Evolutionary conservation across 2,113 vertebrate genomes (phyloP).

Genomic region (Euleptes europaea): DNA sequence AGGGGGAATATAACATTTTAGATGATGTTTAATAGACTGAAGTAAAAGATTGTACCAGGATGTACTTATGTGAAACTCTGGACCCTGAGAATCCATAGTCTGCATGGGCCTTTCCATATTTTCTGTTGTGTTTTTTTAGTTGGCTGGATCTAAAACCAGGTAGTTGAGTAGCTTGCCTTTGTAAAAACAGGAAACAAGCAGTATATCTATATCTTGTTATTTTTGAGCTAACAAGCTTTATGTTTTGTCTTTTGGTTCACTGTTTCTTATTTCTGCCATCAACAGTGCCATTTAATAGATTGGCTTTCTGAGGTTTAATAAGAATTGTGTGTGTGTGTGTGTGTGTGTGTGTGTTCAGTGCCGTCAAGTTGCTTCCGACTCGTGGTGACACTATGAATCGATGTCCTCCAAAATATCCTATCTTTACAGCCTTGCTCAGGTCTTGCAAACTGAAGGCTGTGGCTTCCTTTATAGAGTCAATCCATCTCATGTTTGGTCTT

Average conservation of each 20-base stretch:
- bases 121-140: neutral
- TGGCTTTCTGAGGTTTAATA: neutral
- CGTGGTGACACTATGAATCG: no score
- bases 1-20: constrained; percentile 52
- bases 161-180: neutral
- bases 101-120: neutral
- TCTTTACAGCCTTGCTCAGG: no score
- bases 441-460: no score
- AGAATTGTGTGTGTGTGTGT: neutral
- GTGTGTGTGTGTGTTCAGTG: no score
- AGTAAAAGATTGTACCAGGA: neutral
- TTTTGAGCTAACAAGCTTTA: constrained; percentile 1
- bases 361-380: no score
- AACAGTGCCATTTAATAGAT: neutral
- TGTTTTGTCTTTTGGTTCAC: neutral
- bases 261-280: neutral
- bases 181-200: neutral
- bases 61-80: neutral
- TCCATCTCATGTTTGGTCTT: no score
- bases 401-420: no score
- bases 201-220: constrained; percentile 4
- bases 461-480: no score
- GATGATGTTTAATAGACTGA: neutral
- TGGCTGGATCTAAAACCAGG: neutral
- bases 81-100: neutral